These are phyloP conservation scores for Merodon equestris DNA, from an alignment of 2,888 invertebrate genomes.

Conservation along the genomic window DNA sequence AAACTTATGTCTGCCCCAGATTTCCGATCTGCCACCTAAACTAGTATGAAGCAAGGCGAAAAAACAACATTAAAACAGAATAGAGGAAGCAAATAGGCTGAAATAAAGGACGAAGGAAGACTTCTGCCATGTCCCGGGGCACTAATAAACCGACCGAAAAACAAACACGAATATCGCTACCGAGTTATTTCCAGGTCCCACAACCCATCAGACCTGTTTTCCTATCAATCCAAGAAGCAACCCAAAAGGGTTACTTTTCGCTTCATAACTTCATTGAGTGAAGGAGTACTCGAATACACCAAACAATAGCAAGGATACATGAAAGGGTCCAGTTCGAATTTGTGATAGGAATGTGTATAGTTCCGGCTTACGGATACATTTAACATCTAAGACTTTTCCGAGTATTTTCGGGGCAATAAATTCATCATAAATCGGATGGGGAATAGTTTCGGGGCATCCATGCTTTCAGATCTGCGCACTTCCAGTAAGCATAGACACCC, in stretches of 20 bases:
- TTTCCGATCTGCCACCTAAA: conserved; percentile 5
- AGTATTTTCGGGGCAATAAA: conserved; percentile 49
- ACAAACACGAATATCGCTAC: conserved; percentile 20
- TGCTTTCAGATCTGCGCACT: conserved; percentile 4
- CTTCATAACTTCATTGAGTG: conserved; percentile 39
- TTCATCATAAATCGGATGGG: conserved; percentile 37
- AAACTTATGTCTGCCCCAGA: conserved; percentile 12
- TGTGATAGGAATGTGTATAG: neutral
- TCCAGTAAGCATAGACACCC: conserved; percentile 12
- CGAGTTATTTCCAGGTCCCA: neutral
- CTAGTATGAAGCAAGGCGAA: conserved; percentile 19
- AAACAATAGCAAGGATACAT: conserved; percentile 6
- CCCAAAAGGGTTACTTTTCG: conserved; percentile 39
- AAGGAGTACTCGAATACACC: conserved; percentile 3
- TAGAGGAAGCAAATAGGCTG: neutral
- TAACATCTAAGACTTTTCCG: conserved; percentile 26
- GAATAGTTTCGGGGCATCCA: neutral
- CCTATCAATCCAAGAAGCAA: conserved; percentile 51
- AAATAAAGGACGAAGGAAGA: conserved; percentile 21
- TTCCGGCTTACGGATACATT: conserved; percentile 31
- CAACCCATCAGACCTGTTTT: conserved; percentile 14
- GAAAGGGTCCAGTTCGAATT: neutral
- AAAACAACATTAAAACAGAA: conserved; percentile 24
- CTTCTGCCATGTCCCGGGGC: conserved; percentile 27
- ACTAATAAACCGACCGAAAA: conserved; percentile 31